Evolutionary conservation across 2,888 invertebrate species (phyloP).

Genomic region (Strigamia crassipes): DNA sequence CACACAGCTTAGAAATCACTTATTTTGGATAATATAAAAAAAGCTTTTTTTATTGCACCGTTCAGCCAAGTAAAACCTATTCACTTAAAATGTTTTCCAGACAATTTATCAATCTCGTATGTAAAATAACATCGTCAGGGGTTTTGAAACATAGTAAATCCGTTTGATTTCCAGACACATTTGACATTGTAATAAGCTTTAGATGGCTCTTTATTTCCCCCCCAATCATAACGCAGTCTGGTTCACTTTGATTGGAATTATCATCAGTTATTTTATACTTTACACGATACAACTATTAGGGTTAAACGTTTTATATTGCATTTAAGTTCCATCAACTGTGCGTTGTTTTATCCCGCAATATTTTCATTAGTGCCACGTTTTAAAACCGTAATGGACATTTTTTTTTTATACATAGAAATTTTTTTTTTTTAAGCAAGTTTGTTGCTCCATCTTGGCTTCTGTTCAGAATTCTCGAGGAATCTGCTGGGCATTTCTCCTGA

Average conservation of each 20-base stretch:
- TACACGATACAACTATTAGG: not conserved
- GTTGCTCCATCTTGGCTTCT: slow-evolving; percentile 10
- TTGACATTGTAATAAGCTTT: too few relatives aligned
- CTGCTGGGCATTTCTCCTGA: not conserved
- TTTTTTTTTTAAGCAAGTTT: not conserved
- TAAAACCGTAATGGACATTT: not conserved
- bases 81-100: too few relatives aligned
- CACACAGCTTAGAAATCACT: not conserved
- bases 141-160: too few relatives aligned
- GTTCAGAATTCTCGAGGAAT: slow-evolving; percentile 11
- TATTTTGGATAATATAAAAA: not conserved
- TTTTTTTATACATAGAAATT: not conserved
- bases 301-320: not conserved
- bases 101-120: too few relatives aligned
- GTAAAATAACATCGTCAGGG: too few relatives aligned
- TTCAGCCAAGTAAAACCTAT: too few relatives aligned
- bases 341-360: not conserved
- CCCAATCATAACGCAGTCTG: too few relatives aligned
- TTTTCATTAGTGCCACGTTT: not conserved
- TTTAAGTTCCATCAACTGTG: not conserved
- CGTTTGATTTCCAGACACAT: too few relatives aligned
- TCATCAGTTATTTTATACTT: too few relatives aligned
- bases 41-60: too few relatives aligned
- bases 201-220: too few relatives aligned
- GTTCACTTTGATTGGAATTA: too few relatives aligned